Evolutionary conservation across 2,888 invertebrate species (phyloP), one percentile per base, ranked within the genome.

Genomic region (Polietes domitor): DNA sequence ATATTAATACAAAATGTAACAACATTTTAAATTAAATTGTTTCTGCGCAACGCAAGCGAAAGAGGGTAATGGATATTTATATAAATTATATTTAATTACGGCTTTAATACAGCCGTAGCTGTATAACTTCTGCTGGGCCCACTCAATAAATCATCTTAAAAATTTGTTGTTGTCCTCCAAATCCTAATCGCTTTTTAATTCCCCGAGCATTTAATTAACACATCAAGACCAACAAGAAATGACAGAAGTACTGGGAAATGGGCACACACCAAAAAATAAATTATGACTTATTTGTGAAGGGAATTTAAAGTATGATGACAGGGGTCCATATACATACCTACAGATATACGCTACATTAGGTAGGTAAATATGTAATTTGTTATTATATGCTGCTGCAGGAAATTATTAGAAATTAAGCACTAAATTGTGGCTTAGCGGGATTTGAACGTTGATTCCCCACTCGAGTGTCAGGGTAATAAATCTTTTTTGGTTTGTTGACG

Each of bases 401-500:
- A 41, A 58, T 72, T 72, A 72, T 72, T 72, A 58, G 24, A 72
- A 72, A 55, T 7, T 15, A 68, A 15, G 41, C 41, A 32, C 72
- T 41, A 58, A 37, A 58, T 37, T 72, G 55, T 72, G 12, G 55
- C 21, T 72, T 58, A 72, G 28, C 28, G 17, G n/a, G 61, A 58
- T 72, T 28, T 24, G 17, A 68, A 65, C 24, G 17, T 55, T 19
- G 41, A 65, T n/a, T 17, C 2, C 19, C 12, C 74, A 26, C 24
- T 58, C 47, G 26, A 50, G 50, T 79, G 17, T 50, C 12, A 26
- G 26, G 55, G 68, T 58, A 73, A 68, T 73, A 77, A 77, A 77
- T 82, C 50, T 32, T 77, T 21, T 43, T 74, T 19, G 10, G 15
- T 41, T 61, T 24, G 12, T 55, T 55, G 17, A 70, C 15, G 15